These are phyloP conservation scores for Corythoichthys haematopterus DNA, from an alignment of 2,113 vertebrate genomes.

Conservation along the genomic window DNA sequence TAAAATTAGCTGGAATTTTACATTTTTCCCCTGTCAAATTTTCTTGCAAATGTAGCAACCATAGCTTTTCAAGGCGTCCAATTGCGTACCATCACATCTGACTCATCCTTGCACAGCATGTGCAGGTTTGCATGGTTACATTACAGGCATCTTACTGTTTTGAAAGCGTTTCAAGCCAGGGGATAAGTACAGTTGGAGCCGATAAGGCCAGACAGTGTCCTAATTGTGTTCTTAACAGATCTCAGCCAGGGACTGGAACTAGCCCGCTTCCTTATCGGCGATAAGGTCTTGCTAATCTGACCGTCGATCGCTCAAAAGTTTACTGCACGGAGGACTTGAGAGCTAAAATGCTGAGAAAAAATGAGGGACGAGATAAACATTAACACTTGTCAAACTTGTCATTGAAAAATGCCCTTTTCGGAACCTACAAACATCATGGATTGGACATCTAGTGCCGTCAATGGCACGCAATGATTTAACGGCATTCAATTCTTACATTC, in stretches of 20 bases:
- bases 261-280: conserved; percentile 51
- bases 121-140: neutral
- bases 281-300: conserved; percentile 64
- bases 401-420: neutral
- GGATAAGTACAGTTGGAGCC: conserved; percentile 39
- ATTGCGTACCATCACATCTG: neutral
- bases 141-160: neutral
- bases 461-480: no score
- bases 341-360: neutral
- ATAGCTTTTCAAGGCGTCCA: no score
- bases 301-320: conserved; percentile 54
- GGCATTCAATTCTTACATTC: no score
- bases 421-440: neutral
- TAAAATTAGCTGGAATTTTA: no score
- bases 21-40: no score
- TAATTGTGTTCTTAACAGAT: conserved; percentile 66
- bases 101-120: neutral
- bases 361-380: neutral
- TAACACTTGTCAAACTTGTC: neutral
- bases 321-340: conserved; percentile 30
- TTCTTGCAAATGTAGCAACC: no score
- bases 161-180: conserved; percentile 6
- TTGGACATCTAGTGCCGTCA: no score
- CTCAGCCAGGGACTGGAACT: conserved; percentile 39
- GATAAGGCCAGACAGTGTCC: conserved; percentile 61